phyloP scores from a whole-genome alignment of 2,888 invertebrate genomes.

The Cataglyphis livida region DNA sequence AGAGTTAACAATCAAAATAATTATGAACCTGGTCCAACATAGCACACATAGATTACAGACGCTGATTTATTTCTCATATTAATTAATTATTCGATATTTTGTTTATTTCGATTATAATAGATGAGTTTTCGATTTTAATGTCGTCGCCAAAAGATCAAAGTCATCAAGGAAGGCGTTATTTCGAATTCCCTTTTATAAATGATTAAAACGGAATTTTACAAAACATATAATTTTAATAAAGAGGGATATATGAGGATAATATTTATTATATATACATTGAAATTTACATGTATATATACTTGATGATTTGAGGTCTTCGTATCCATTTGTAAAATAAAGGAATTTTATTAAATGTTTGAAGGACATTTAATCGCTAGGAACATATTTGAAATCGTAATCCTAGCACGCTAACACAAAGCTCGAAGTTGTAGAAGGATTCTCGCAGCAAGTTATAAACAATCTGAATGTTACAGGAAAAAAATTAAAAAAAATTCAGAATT shows the following conservation, averaged over 20 bases:
- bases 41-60: slow-evolving; percentile 81
- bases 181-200: slow-evolving; percentile 36
- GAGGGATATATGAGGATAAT: slow-evolving; percentile 13
- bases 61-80: slow-evolving; percentile 76
- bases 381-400: slow-evolving; percentile 28
- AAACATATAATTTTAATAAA: slow-evolving; percentile 7
- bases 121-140: slow-evolving; percentile 61
- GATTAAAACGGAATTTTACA: slow-evolving; percentile 13
- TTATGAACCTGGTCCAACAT: slow-evolving; percentile 80
- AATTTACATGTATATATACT: slow-evolving; percentile 30
- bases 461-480: slow-evolving; percentile 18
- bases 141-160: slow-evolving; percentile 66
- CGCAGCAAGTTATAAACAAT: slow-evolving; percentile 19
- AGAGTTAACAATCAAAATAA: slow-evolving; percentile 75
- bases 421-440: slow-evolving; percentile 6
- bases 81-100: slow-evolving; percentile 71
- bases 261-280: slow-evolving; percentile 28
- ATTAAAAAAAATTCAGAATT: neutral
- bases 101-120: slow-evolving; percentile 72
- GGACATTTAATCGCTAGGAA: slow-evolving; percentile 38
- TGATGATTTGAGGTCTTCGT: slow-evolving; percentile 35
- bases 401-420: neutral
- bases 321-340: slow-evolving; percentile 33
- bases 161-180: slow-evolving; percentile 71
- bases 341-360: slow-evolving; percentile 41